Evolutionary conservation across 2,888 invertebrate genomes (phyloP), one percentile per base, ranked within the genome.

Genomic region (Lasioglossum pauxillum): DNA sequence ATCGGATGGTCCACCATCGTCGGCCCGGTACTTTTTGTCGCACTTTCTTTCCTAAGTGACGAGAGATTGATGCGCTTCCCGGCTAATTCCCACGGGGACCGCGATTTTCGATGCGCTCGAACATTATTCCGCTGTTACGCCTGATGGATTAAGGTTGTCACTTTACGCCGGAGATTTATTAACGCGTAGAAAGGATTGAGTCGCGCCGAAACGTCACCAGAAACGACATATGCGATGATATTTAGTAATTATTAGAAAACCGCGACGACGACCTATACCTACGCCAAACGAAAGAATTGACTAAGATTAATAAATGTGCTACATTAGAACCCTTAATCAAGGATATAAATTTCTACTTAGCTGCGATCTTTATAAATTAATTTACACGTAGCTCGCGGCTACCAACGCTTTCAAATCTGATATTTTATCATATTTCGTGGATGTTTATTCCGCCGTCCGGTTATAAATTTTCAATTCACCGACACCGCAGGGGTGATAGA

Each of bases 81-180:
- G 10, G 5, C 75, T 19, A 60, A 41, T 75, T 75, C 19, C 53
- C 75, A 38, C 57, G 75, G 38, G 27, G 57, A 60, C 53, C 44
- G 41, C 10, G 75, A 75, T 38, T 69, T 53, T 60, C 60, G 57
- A 75, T 41, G 27, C 2, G 41, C 71, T n/a, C 57, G 10, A 14
- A 19, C 31, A 31, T 31, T 64, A 64, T 71, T n/a, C 2, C 71
- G 41, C 38, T 71, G 71, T 71, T 71, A 41, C n/a, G 38, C 23
- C n/a, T 71, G 71, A 71, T 71, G 38, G 41, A 71, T 71, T n/a
- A 23, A 41, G 41, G n/a, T 41, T 71, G 71, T 71, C 71, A 41
- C n/a, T 41, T 41, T 71, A 38, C 85, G 31, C 14, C 74, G 35
- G 38, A 31, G 69, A 44, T 31, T 46, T 89, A 38, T 44, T 44